These are phyloP conservation scores for Pipra filicauda DNA, from an alignment of 2,113 vertebrate species.

Conservation along the genomic window DNA sequence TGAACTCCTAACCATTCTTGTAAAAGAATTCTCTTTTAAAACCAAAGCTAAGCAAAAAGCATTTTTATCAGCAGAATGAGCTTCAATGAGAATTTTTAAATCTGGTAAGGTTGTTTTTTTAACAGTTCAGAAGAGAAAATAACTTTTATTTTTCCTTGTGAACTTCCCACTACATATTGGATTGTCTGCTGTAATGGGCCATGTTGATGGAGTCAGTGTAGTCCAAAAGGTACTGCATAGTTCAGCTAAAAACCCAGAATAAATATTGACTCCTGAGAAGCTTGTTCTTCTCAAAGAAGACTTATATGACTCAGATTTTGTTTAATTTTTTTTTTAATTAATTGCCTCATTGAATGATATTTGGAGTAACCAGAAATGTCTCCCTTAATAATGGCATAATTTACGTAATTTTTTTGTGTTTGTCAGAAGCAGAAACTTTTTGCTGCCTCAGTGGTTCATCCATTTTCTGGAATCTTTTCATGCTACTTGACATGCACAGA, in stretches of 20 bases:
- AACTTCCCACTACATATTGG: background rate
- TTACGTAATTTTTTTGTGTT: background rate
- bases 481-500: background rate
- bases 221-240: background rate
- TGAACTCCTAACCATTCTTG: background rate
- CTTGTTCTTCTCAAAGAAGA: background rate
- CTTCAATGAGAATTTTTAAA: background rate
- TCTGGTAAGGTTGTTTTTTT: background rate
- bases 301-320: background rate
- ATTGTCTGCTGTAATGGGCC: background rate
- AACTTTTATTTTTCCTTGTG: background rate
- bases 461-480: background rate
- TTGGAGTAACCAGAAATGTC: background rate
- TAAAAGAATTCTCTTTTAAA: background rate
- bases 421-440: background rate
- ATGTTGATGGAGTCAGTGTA: background rate
- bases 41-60: background rate
- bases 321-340: background rate
- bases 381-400: background rate
- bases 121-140: background rate
- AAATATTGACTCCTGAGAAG: background rate
- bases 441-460: background rate
- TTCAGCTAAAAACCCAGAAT: background rate
- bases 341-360: fast-evolving
- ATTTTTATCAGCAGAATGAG: background rate